Percentiles rank a stretch among this genome's conserved stretches.
Conservation (phyloP, 1,140 invertebrate genomes). For the Dolichoris vasculosae region DNA sequence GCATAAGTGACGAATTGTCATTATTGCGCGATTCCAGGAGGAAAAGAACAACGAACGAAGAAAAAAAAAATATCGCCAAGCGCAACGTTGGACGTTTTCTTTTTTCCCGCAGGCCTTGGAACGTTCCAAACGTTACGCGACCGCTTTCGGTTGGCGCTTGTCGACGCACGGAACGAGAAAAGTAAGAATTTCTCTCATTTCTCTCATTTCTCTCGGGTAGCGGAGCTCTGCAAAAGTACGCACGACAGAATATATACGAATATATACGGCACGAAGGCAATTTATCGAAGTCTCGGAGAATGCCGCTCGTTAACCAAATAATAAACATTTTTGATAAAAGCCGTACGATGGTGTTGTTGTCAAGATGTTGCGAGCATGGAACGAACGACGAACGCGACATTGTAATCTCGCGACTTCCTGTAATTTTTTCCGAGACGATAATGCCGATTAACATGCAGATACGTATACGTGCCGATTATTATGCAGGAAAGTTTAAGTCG, state of each 20-base stretch:
- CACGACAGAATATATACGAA: neutral
- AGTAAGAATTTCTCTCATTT: slow-evolving; percentile 27
- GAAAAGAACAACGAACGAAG: neutral
- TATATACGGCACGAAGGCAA: neutral
- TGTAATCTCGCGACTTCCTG: neutral
- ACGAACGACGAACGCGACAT: neutral
- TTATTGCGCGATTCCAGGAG: neutral
- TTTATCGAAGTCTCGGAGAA: slow-evolving; percentile 6
- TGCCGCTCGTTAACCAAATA: slow-evolving; percentile 29
- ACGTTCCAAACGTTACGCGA: neutral
- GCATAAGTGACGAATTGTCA: neutral
- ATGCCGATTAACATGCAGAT: neutral
- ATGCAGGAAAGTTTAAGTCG: too few relatives aligned
- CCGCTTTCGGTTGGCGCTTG: neutral
- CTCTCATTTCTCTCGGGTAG: neutral
- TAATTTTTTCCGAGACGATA: neutral
- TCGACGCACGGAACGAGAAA: neutral
- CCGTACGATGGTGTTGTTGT: neutral
- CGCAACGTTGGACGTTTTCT: neutral
- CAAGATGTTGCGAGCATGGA: neutral
- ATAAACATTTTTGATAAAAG: slow-evolving; percentile 20
- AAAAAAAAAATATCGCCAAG: neutral
- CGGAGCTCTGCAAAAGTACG: neutral
- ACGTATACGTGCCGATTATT: too few relatives aligned
- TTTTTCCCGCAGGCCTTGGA: neutral